Base-by-base conservation (phyloP, 2,797 vertebrate genomes). In the Meriones psammophilus region DNA sequence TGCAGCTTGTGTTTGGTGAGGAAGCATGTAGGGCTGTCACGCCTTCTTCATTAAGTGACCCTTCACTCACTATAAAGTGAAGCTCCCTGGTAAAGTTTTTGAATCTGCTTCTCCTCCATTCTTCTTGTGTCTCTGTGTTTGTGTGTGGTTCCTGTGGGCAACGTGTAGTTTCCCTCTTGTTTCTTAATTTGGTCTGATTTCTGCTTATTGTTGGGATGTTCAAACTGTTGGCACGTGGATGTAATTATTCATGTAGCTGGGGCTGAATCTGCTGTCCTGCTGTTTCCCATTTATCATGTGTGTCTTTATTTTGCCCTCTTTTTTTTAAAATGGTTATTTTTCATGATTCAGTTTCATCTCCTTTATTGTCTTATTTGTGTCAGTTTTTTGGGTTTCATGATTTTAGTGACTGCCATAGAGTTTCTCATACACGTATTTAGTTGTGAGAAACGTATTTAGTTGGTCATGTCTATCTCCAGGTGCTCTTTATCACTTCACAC, bases 321-420 rank as follows among this genome's bases (percentile, higher is more conserved):
- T 92, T 79, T 73, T 93, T 73, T 50, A 24, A 46, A 74, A 22
- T 83, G 39, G 46, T n/a, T 26, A 8, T n/a, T 76, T 64, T 66
- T 97, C 90, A 68, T 50, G 13, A 69, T 64, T 92, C 18, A 79
- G 0, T 83, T 95, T 83, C 14, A 73, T 90, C 56, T 94, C 56
- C 20, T 91, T 71, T 92, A 36, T 79, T 93, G 30, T 81, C 46
- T 74, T 69, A 42, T 42, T 90, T 80, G 46, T 85, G 30, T 73
- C 12, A 33, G 12, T 22, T 64, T 68, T 95, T 6, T 24, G 36
- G 2, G 46, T 93, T 94, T 89, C 81, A 1, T 76, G 36, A 33
- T 46, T 84, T 94, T 77, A 33, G 20, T 91, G 39, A 86, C 24
- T 64, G 33, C 68, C 50, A 24, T 30, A 30, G 50, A 87, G 5